A percentile compares a stretch with the other conserved stretches of the same genome.
phyloP scores from a whole-genome alignment of 2,113 vertebrate species.

The Catagonus wagneri region DNA sequence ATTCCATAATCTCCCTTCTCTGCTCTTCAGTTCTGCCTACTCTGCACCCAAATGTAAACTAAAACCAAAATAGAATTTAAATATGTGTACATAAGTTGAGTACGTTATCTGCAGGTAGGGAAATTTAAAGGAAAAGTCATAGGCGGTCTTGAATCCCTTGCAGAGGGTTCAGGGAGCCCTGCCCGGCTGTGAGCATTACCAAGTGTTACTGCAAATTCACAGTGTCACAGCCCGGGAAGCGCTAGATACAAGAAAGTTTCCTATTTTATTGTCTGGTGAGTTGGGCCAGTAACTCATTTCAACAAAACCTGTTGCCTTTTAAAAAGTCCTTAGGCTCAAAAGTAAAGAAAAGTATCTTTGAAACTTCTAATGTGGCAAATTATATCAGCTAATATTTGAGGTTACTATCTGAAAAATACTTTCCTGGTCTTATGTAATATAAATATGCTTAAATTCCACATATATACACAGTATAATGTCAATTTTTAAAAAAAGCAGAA shows the following conservation, averaged over 20 bases:
- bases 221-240: not conserved
- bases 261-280: not conserved
- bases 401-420: constrained; percentile 2
- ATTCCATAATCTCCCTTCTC: not conserved
- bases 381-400: not conserved
- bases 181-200: not conserved
- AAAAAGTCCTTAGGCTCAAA: not conserved
- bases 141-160: not conserved
- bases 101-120: not conserved
- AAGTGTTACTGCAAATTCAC: not conserved
- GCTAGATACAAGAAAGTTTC: not conserved
- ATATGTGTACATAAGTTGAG: not conserved
- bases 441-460: not conserved
- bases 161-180: not conserved
- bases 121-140: not conserved
- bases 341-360: not conserved
- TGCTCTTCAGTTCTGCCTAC: not conserved
- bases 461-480: not conserved
- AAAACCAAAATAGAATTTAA: not conserved
- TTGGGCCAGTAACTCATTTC: not conserved
- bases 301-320: constrained; percentile 23
- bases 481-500: not conserved
- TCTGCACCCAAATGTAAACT: not conserved
- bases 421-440: not conserved
- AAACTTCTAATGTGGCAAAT: not conserved